Conservation (phyloP, 2,113 vertebrate species). For the Entelurus aequoreus region DNA sequence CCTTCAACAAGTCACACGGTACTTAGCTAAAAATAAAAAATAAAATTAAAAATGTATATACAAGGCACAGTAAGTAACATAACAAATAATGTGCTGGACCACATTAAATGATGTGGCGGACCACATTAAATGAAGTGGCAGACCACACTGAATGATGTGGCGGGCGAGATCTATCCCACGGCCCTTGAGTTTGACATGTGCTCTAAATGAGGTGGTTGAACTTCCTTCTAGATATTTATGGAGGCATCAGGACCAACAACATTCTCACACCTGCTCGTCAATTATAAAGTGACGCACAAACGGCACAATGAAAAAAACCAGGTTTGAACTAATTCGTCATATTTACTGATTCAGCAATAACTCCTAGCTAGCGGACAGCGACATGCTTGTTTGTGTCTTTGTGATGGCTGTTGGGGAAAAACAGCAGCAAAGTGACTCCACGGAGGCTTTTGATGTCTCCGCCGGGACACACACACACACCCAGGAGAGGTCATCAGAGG, state of each 20-base stretch:
- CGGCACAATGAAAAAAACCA: not conserved
- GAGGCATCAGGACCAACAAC: conserved; percentile 1
- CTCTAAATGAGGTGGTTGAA: too few relatives aligned
- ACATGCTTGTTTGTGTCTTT: conserved; percentile 19
- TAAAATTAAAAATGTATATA: too few relatives aligned
- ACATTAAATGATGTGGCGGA: too few relatives aligned
- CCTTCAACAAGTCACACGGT: too few relatives aligned
- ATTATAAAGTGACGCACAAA: not conserved
- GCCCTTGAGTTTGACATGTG: too few relatives aligned
- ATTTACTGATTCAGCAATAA: not conserved
- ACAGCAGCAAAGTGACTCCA: conserved; percentile 31
- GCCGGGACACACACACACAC: conserved; percentile 32
- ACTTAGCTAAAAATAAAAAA: too few relatives aligned
- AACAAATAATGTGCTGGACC: too few relatives aligned
- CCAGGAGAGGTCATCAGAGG: conserved; percentile 44
- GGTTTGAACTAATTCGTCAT: not conserved
- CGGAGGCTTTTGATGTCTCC: conserved; percentile 31
- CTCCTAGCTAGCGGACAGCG: not conserved
- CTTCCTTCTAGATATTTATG: not conserved
- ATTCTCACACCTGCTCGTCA: conserved; percentile 17
- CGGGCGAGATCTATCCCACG: too few relatives aligned
- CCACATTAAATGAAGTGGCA: too few relatives aligned
- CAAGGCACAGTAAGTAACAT: too few relatives aligned
- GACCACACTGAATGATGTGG: too few relatives aligned
- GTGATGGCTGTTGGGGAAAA: conserved; percentile 39